phyloP scores from a whole-genome alignment of 2,888 invertebrate genomes.

The Liodrosophila aerea region DNA sequence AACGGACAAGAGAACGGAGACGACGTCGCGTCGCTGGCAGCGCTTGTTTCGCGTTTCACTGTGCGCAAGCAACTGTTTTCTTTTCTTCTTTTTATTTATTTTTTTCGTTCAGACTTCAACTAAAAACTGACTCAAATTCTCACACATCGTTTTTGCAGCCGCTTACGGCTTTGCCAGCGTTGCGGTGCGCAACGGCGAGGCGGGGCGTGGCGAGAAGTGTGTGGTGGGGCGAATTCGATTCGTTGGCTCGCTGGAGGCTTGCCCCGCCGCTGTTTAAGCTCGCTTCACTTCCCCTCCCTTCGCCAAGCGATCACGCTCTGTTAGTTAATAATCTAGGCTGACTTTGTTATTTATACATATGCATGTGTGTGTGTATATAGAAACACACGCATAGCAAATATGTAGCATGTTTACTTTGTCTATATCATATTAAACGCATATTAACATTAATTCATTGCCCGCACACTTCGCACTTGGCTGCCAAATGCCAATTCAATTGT shows the following conservation, averaged over 20 bases:
- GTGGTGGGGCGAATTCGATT: constrained; percentile 8
- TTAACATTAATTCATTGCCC: constrained; percentile 42
- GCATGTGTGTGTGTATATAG: background rate
- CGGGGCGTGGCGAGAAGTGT: background rate
- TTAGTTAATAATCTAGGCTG: constrained; percentile 51
- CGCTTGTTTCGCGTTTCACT: constrained; percentile 70
- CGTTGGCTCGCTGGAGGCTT: constrained; percentile 28
- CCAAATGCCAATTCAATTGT: constrained; percentile 12
- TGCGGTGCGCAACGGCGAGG: background rate
- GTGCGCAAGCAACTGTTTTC: constrained; percentile 68
- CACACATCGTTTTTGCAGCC: constrained; percentile 40
- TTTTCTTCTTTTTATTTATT: constrained; percentile 39
- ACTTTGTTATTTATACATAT: constrained; percentile 18
- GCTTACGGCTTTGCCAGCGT: constrained; percentile 3
- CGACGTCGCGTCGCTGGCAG: constrained; percentile 41
- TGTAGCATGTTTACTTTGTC: constrained; percentile 46
- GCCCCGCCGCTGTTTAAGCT: constrained; percentile 43
- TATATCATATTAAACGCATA: constrained; percentile 3
- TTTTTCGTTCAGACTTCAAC: constrained; percentile 42
- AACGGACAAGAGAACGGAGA: constrained; percentile 19
- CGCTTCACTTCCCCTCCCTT: constrained; percentile 14
- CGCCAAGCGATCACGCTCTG: constrained; percentile 9
- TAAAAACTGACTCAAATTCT: constrained; percentile 56
- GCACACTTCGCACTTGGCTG: constrained; percentile 28
- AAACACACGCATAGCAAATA: constrained; percentile 7